A percentile compares a stretch with the other conserved stretches of the same genome.
Evolutionary conservation across 2,113 vertebrate species (phyloP).

Genomic region (Thunnus maccoyii): DNA sequence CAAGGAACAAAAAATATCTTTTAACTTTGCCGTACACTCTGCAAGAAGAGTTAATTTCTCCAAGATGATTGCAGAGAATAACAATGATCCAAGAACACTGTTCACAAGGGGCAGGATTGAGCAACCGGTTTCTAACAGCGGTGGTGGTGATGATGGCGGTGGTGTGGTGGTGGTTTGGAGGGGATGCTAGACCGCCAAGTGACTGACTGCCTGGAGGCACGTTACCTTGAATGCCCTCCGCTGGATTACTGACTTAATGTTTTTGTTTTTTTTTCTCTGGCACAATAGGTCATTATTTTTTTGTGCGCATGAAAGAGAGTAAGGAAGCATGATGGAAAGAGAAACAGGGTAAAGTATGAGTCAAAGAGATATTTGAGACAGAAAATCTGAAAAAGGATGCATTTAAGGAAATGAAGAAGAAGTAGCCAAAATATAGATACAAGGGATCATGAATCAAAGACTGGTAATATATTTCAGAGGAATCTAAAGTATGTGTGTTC

Average conservation of each 20-base stretch:
- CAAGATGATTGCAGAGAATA: too few species aligned
- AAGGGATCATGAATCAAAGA: neutral
- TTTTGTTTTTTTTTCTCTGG: neutral
- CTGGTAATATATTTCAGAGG: neutral
- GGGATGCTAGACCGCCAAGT: conserved; percentile 17
- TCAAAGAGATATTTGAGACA: neutral
- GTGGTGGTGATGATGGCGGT: conserved; percentile 40
- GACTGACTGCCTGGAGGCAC: conserved; percentile 40
- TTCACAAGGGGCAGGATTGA: too few species aligned
- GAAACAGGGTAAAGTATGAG: neutral
- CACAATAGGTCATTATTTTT: neutral
- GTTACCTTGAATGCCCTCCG: conserved; percentile 58
- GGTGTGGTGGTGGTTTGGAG: conserved; percentile 44
- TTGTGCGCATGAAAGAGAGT: neutral
- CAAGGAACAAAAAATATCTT: too few species aligned
- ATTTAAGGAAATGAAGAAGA: neutral
- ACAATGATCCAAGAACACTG: too few species aligned
- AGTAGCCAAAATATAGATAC: neutral
- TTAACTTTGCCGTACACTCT: too few species aligned
- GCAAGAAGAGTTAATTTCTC: too few species aligned
- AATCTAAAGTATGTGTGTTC: conserved; percentile 7
- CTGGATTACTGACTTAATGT: conserved; percentile 57
- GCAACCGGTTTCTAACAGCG: neutral
- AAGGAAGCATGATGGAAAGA: neutral
- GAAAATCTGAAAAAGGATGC: neutral